Evolutionary conservation across 2,113 vertebrate species (phyloP).

Genomic region (Dasypus novemcinctus): DNA sequence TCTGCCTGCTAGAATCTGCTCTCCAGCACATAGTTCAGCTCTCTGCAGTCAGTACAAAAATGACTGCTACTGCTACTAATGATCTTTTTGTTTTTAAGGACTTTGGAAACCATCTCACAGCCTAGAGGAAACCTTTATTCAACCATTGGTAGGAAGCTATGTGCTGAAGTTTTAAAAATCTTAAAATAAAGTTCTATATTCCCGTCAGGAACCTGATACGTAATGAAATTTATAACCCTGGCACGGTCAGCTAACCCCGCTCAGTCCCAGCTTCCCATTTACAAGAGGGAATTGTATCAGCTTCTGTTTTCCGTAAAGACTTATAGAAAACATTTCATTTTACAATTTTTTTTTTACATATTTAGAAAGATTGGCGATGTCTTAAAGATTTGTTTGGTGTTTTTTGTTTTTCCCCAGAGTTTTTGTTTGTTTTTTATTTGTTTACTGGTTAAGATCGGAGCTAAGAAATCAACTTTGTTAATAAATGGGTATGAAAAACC

Average conservation of each 20-base stretch:
- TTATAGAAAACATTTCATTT: neutral
- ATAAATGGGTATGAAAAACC: neutral
- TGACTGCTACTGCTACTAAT: neutral
- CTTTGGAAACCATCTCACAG: neutral
- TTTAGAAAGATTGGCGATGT: constrained; percentile 1
- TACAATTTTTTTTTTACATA: neutral
- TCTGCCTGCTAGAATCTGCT: neutral
- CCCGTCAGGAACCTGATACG: neutral
- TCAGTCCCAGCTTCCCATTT: neutral
- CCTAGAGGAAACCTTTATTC: neutral
- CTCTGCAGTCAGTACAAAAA: neutral
- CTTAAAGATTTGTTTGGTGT: neutral
- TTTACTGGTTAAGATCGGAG: neutral
- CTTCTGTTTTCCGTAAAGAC: neutral
- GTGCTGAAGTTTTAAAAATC: neutral
- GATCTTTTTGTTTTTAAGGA: neutral
- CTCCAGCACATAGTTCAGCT: neutral
- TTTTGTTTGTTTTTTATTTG: neutral
- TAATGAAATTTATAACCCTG: neutral
- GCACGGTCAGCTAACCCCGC: neutral
- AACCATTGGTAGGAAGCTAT: neutral
- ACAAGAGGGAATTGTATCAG: neutral
- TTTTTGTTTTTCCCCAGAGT: neutral
- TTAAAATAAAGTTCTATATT: neutral
- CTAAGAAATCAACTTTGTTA: constrained; percentile 24